A percentile compares a stretch with the other conserved stretches of the same genome.
Conservation (phyloP, 2,113 vertebrate species). For the Psephotus haematonotus region DNA sequence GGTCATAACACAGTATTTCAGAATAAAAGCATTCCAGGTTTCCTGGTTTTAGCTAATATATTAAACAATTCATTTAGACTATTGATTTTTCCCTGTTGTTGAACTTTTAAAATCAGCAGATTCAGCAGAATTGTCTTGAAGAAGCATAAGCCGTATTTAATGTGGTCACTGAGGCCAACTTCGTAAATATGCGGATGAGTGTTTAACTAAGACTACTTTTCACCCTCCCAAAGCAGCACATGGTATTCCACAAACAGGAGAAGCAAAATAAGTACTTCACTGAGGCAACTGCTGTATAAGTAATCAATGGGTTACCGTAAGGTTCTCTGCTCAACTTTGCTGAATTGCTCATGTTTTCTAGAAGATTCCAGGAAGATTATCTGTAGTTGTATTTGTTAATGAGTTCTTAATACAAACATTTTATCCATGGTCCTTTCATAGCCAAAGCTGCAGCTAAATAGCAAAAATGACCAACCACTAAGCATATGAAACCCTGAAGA, state of each 20-base stretch:
- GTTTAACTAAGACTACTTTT: background rate
- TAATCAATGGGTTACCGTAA: background rate
- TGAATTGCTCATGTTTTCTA: background rate
- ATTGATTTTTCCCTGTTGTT: background rate
- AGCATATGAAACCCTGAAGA: background rate
- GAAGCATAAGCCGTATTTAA: background rate
- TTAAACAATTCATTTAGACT: background rate
- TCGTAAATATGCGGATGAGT: background rate
- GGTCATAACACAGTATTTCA: background rate
- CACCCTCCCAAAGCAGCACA: background rate
- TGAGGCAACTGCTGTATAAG: background rate
- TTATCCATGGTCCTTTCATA: background rate
- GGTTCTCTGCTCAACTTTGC: background rate
- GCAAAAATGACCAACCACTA: background rate
- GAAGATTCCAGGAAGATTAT: background rate
- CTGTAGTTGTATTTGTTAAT: background rate
- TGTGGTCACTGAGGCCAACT: constrained; percentile 3
- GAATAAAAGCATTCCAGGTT: background rate
- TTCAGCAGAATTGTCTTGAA: background rate
- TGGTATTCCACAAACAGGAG: background rate
- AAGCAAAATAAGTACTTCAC: background rate
- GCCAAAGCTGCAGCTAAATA: background rate
- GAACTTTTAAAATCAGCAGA: background rate
- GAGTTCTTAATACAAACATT: background rate
- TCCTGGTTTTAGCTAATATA: background rate